Conservation (phyloP, 92 coral and sea anemone genomes). For the Paramuricea clavata region DNA sequence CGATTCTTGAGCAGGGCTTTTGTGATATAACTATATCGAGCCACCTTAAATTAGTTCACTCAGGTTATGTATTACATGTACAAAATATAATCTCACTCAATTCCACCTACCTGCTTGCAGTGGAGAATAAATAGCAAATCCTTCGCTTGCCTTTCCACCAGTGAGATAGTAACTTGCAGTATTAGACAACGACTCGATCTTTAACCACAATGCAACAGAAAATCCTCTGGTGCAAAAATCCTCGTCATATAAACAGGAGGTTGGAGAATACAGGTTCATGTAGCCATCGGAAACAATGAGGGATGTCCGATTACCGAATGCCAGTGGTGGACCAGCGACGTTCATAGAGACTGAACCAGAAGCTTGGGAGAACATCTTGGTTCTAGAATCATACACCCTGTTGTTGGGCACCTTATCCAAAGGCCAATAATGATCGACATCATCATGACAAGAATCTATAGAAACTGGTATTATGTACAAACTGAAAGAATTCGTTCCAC, state of each 20-base stretch:
- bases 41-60: no score
- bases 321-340: conserved; percentile 5
- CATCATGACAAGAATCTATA: background rate
- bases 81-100: no score
- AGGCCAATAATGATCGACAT: conserved; percentile 4
- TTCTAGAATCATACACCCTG: background rate
- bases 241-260: background rate
- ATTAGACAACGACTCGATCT: background rate
- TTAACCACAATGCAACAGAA: conserved; percentile 15
- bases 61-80: no score
- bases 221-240: conserved; percentile 7
- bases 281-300: background rate
- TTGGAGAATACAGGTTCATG: background rate
- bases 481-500: no score
- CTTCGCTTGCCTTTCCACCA: background rate
- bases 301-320: background rate
- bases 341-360: conserved; percentile 13
- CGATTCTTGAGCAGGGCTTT: no score
- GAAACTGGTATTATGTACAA: background rate
- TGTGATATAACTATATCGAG: no score
- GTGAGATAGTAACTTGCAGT: background rate
- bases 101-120: background rate
- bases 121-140: conserved; percentile 21
- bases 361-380: background rate
- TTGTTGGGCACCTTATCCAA: conserved; percentile 17